These are phyloP conservation scores for Macrochelys suwanniensis DNA, from an alignment of 2,797 vertebrate species.

Conservation along the genomic window DNA sequence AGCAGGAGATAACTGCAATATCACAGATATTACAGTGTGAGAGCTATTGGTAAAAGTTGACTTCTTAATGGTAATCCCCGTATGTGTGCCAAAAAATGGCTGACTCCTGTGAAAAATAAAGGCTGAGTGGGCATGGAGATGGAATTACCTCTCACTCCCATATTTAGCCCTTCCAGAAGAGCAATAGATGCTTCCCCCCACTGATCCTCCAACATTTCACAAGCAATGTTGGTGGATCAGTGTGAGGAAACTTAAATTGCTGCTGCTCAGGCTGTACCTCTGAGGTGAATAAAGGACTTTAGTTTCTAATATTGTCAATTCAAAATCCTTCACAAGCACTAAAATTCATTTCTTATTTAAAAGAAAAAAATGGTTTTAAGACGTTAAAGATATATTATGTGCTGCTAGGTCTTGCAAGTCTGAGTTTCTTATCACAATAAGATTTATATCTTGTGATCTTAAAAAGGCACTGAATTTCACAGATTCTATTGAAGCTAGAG, in stretches of 20 bases:
- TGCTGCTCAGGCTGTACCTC: not conserved
- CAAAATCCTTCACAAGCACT: not conserved
- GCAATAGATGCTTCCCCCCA: not conserved
- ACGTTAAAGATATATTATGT: not conserved
- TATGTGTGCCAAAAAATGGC: not conserved
- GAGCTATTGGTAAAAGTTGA: not conserved
- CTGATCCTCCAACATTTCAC: not conserved
- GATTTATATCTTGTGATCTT: slow-evolving; percentile 20
- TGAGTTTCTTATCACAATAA: slow-evolving; percentile 28
- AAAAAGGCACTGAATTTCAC: slow-evolving; percentile 41
- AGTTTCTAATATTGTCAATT: not conserved
- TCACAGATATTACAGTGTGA: not conserved
- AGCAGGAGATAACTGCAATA: not conserved
- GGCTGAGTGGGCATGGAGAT: not conserved
- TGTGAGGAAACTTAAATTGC: not conserved
- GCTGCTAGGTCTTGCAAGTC: not conserved
- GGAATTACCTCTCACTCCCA: not conserved
- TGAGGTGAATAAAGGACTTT: not conserved
- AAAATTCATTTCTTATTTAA: slow-evolving; percentile 17
- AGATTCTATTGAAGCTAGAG: not conserved
- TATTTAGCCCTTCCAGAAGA: not conserved
- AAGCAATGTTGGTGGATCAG: accelerated
- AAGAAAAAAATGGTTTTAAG: not conserved
- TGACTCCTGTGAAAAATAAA: not conserved
- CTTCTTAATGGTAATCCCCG: not conserved